These are phyloP conservation scores for Danaus chrysippus DNA, from an alignment of 2,888 invertebrate genomes.

Conservation along the genomic window DNA sequence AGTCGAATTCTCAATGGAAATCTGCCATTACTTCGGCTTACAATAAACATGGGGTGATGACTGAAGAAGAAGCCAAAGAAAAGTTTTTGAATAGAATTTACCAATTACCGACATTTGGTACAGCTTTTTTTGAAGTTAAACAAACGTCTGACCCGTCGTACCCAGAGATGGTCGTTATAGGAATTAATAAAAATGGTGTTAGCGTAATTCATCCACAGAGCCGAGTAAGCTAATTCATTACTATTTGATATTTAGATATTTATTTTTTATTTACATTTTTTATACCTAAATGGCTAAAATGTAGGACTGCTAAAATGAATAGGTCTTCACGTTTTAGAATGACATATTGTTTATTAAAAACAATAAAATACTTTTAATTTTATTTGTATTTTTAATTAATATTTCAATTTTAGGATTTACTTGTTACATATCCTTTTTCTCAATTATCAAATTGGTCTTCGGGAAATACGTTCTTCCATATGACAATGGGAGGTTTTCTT, in stretches of 20 bases:
- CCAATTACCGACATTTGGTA: slow-evolving; percentile 93
- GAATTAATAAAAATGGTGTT: slow-evolving; percentile 94
- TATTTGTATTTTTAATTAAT: slow-evolving; percentile 4
- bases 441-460: slow-evolving; percentile 97
- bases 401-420: slow-evolving; percentile 80
- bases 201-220: slow-evolving; percentile 92
- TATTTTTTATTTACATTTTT: not conserved
- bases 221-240: slow-evolving; percentile 79
- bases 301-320: no score
- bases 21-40: slow-evolving; percentile 83
- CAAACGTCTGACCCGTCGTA: slow-evolving; percentile 93
- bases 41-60: slow-evolving; percentile 79
- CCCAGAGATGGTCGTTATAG: slow-evolving; percentile 92
- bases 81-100: slow-evolving; percentile 87
- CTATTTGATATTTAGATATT: not conserved
- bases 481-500: slow-evolving; percentile 96
- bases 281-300: no score
- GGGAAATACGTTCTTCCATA: slow-evolving; percentile 96
- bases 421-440: slow-evolving; percentile 91
- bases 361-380: not conserved
- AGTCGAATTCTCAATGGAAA: slow-evolving; percentile 90
- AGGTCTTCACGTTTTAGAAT: no score
- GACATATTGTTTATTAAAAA: not conserved
- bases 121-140: slow-evolving; percentile 96
- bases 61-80: slow-evolving; percentile 87